These are phyloP conservation scores for Enteromius viviparus DNA, from an alignment of 2,797 vertebrate species.

Conservation along the genomic window DNA sequence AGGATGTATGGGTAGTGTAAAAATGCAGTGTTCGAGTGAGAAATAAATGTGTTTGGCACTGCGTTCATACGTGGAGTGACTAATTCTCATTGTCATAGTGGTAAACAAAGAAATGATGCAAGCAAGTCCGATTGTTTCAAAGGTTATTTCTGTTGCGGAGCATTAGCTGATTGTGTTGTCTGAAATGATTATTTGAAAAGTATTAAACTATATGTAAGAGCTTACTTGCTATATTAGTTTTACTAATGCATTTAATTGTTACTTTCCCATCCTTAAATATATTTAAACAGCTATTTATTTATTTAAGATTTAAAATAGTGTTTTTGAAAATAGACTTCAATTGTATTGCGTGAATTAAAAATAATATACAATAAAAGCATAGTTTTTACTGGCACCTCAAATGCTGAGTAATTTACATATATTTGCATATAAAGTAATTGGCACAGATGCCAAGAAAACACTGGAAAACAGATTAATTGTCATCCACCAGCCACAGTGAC, in stretches of 20 bases:
- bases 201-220: background rate
- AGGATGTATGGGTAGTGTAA: constrained; percentile 38
- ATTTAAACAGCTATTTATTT: background rate
- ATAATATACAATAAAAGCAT: constrained; percentile 70
- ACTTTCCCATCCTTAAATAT: background rate
- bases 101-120: constrained; percentile 52
- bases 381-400: constrained; percentile 81
- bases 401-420: constrained; percentile 82
- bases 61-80: constrained; percentile 34
- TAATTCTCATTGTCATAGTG: constrained; percentile 42
- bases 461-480: constrained; percentile 85
- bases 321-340: constrained; percentile 46
- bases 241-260: background rate
- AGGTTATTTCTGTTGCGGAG: constrained; percentile 1
- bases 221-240: background rate
- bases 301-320: constrained; percentile 6
- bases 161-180: constrained; percentile 8
- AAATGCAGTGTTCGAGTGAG: constrained; percentile 44
- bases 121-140: constrained; percentile 23
- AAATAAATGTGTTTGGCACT: constrained; percentile 43
- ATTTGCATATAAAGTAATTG: constrained; percentile 88
- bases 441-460: constrained; percentile 85
- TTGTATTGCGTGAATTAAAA: constrained; percentile 57
- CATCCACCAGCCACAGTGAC: constrained; percentile 81
- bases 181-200: constrained; percentile 8